These are phyloP conservation scores for Luperina testacea DNA, from an alignment of 2,888 invertebrate genomes.

Conservation along the genomic window DNA sequence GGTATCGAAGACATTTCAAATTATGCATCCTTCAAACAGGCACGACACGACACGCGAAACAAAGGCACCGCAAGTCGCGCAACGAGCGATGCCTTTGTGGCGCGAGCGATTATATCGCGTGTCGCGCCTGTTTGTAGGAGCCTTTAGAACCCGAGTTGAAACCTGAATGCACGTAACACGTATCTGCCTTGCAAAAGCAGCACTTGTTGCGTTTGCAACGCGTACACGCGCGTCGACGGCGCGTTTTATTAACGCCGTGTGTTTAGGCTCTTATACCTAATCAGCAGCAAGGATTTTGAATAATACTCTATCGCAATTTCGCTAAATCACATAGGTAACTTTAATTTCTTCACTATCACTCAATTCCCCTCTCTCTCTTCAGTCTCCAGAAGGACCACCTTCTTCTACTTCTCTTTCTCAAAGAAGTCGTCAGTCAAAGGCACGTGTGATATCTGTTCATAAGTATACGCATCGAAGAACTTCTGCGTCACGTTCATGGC, in stretches of 20 bases:
- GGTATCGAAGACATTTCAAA: neutral
- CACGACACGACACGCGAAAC: too few relatives aligned
- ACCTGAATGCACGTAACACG: neutral
- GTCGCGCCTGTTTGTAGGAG: too few relatives aligned
- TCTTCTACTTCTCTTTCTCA: constrained; percentile 73
- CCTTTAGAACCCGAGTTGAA: neutral
- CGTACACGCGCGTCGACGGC: neutral
- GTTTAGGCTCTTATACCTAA: too few relatives aligned
- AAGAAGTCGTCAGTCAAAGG: constrained; percentile 86
- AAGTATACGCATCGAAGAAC: constrained; percentile 87
- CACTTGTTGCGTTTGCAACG: neutral
- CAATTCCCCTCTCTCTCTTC: neutral
- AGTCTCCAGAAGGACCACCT: neutral
- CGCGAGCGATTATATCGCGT: too few relatives aligned
- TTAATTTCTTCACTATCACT: neutral
- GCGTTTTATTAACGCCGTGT: neutral
- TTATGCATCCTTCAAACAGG: too few relatives aligned
- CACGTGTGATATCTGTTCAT: constrained; percentile 83
- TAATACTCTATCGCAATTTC: neutral
- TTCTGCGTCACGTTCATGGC: constrained; percentile 87
- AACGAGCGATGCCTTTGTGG: too few relatives aligned
- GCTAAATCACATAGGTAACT: neutral
- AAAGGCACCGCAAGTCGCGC: too few relatives aligned
- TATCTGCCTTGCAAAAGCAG: neutral
- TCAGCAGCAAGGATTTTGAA: neutral